Percentiles rank a stretch among this genome's conserved stretches.
Conservation (phyloP, 1,140 invertebrate genomes). For the Sogatella furcifera region DNA sequence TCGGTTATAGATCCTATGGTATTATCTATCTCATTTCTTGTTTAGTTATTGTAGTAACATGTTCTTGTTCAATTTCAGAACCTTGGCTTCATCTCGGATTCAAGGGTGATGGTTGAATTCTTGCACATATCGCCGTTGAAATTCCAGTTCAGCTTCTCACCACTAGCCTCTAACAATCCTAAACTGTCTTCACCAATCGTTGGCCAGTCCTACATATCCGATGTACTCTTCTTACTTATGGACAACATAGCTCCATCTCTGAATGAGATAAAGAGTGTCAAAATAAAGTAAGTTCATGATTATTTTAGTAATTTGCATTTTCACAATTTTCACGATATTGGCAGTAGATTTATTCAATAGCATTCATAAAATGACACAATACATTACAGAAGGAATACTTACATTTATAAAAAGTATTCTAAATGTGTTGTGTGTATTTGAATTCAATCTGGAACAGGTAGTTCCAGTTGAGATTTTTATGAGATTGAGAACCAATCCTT, state of each 20-base stretch:
- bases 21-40: too few species aligned
- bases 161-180: slow-evolving; percentile 36
- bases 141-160: slow-evolving; percentile 54
- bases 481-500: too few species aligned
- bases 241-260: slow-evolving; percentile 47
- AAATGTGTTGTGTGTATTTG: too few species aligned
- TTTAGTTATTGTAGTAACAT: too few species aligned
- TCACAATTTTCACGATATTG: too few species aligned
- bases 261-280: slow-evolving; percentile 50
- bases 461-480: too few species aligned
- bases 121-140: slow-evolving; percentile 57
- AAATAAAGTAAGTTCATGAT: slow-evolving; percentile 41
- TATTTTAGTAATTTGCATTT: slow-evolving; percentile 1
- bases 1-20: too few species aligned
- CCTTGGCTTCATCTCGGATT: not conserved
- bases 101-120: slow-evolving; percentile 44
- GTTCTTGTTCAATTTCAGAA: not conserved
- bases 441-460: too few species aligned
- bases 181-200: slow-evolving; percentile 24
- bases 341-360: too few species aligned
- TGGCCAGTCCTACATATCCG: slow-evolving; percentile 27
- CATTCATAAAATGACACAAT: too few species aligned
- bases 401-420: too few species aligned
- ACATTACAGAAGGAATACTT: too few species aligned
- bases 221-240: slow-evolving; percentile 44